Percentiles rank a stretch among this genome's conserved stretches.
These are phyloP conservation scores for Dinothrombium tinctorium DNA, from an alignment of 1,140 invertebrate genomes.

Conservation along the genomic window DNA sequence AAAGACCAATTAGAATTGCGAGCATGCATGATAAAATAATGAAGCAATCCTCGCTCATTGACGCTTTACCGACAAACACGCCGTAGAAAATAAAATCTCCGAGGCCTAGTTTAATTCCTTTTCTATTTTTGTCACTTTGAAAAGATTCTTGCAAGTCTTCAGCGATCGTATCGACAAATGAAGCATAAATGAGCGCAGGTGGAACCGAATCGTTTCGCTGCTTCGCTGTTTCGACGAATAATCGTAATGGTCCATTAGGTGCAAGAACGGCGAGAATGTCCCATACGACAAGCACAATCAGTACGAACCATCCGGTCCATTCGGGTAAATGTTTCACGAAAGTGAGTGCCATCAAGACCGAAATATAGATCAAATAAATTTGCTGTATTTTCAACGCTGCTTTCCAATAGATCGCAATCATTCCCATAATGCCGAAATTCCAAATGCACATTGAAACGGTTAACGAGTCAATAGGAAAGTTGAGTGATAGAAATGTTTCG, in stretches of 20 bases:
- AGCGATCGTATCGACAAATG: no score
- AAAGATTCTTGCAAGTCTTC: no score
- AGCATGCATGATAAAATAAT: no score
- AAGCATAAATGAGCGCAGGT: slow-evolving; percentile 94
- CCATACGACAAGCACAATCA: slow-evolving; percentile 92
- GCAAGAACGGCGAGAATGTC: slow-evolving; percentile 92
- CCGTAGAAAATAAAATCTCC: no score
- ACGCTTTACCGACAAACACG: no score
- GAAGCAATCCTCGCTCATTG: no score
- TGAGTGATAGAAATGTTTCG: slow-evolving; percentile 74
- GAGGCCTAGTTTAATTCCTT: no score
- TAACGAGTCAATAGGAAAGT: slow-evolving; percentile 84
- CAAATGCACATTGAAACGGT: slow-evolving; percentile 71
- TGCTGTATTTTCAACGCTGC: slow-evolving; percentile 81
- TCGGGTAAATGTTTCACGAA: slow-evolving; percentile 98
- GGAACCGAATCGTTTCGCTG: slow-evolving; percentile 97
- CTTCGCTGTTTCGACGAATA: slow-evolving; percentile 94
- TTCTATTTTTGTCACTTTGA: no score
- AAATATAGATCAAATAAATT: slow-evolving; percentile 85
- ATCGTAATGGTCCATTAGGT: slow-evolving; percentile 84
- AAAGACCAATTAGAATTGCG: no score
- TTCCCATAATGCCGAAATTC: slow-evolving; percentile 93
- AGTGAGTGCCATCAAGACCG: slow-evolving; percentile 91
- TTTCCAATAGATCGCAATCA: slow-evolving; percentile 96
- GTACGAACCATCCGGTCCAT: slow-evolving; percentile 92